Evolutionary conservation across 2,797 vertebrate genomes (phyloP), one percentile per base, ranked within the genome.

Genomic region (Austrolebias charrua): DNA sequence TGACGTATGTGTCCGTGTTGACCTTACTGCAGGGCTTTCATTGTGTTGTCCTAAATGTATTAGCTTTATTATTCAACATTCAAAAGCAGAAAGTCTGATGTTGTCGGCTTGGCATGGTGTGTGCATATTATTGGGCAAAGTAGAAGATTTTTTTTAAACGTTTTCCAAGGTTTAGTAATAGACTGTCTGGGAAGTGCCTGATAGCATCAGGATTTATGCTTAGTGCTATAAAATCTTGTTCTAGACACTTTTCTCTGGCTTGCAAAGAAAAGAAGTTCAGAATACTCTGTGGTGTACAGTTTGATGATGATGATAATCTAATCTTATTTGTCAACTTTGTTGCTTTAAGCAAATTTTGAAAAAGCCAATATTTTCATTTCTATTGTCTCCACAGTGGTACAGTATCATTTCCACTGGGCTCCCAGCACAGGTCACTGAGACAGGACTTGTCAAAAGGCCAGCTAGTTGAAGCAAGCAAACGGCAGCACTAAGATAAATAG

Each of bases 141-240:
- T 15, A 19, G 38, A 31, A 4, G 5, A 18, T 24, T 64, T 75
- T 68, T 33, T 51, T 4, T 24, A 2, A 15, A 60, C 54, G 18
- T 61, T 60, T 69, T 79, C 18, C 33, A 48, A 63, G 55, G 56
- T 83, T 76, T 66, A 67, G 63, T 33, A 47, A 44, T 49, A 29
- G 51, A 66, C 49, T 29, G 64, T 55, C 60, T 66, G 49, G 54
- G 49, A 74, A 69, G 69, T 47, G 59, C 31, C 55, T 53, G 73
- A 80, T 77, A 73, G 66, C 63, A 75, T 85, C 69, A 64, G 64
- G 64, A 71, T 78, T 72, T 79, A 74, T 81, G 68, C 69, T 64
- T 46, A 50, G 51, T 46, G 29, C 61, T 67, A 63, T n/a, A 63
- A 75, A 68, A 83, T 86, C 70, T 38, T 47, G 64, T 83, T 86